phyloP scores from a whole-genome alignment of 2,888 invertebrate genomes.

The Pharmacophagus antenor region DNA sequence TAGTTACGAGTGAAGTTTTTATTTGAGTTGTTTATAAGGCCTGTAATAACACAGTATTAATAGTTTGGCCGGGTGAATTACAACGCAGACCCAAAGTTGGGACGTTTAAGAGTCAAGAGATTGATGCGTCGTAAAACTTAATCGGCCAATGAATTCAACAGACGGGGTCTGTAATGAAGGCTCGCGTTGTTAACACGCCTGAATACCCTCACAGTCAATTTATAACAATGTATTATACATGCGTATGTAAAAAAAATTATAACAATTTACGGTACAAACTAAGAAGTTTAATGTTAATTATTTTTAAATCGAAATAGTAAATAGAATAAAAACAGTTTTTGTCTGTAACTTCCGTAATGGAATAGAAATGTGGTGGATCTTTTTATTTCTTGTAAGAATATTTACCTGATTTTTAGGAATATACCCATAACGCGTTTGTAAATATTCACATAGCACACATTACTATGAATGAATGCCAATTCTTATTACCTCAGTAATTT shows the following conservation, averaged over 20 bases:
- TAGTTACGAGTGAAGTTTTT: conserved; percentile 17
- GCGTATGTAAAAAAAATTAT: neutral
- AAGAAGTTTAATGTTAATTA: neutral
- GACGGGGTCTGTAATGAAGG: conserved; percentile 14
- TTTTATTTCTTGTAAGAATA: too few species aligned
- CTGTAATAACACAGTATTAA: conserved; percentile 33
- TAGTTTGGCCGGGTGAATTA: conserved; percentile 42
- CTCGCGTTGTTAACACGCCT: conserved; percentile 9
- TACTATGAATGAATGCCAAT: too few species aligned
- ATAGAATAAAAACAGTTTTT: too few species aligned
- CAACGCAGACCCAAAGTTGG: conserved; percentile 48
- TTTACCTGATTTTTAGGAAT: too few species aligned
- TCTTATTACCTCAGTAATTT: too few species aligned
- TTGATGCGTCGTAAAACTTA: conserved; percentile 37
- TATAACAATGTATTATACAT: neutral
- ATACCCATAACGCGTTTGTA: too few species aligned
- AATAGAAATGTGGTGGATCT: too few species aligned
- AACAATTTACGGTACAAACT: neutral
- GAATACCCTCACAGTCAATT: conserved; percentile 4
- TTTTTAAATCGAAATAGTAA: too few species aligned
- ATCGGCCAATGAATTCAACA: conserved; percentile 28
- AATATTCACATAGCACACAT: too few species aligned
- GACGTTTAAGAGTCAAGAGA: conserved; percentile 52
- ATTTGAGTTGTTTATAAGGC: conserved; percentile 25
- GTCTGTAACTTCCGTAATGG: too few species aligned